These are phyloP conservation scores for Gallinago jamesoni DNA, from an alignment of 2,113 vertebrate genomes.

Conservation along the genomic window DNA sequence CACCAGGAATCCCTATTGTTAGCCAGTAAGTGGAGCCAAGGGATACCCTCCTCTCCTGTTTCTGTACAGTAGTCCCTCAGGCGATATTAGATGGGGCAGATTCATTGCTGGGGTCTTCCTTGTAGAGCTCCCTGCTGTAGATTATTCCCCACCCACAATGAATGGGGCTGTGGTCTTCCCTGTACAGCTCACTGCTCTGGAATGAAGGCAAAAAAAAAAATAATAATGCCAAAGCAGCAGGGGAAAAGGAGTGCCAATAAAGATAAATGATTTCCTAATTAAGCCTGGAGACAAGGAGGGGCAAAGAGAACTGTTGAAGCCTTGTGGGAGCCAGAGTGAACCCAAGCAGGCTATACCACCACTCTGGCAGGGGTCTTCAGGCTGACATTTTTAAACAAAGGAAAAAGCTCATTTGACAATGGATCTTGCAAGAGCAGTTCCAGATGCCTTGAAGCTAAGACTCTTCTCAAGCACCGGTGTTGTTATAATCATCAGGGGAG, in stretches of 20 bases:
- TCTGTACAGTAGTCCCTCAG: conserved; percentile 31
- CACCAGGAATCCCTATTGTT: conserved; percentile 67
- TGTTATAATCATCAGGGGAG: conserved; percentile 63
- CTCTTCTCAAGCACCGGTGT: conserved; percentile 63
- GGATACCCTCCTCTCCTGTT: conserved; percentile 36
- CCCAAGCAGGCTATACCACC: conserved; percentile 64
- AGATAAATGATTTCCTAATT: conserved; percentile 72
- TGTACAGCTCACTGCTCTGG: conserved; percentile 60
- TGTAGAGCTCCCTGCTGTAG: conserved; percentile 42
- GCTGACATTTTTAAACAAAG: conserved; percentile 72
- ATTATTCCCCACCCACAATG: conserved; percentile 66
- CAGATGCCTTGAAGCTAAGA: conserved; percentile 59
- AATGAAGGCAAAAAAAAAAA: conserved; percentile 53
- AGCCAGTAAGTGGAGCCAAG: conserved; percentile 52
- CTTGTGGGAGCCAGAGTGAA: conserved; percentile 65
- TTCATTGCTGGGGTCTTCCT: conserved; percentile 62
- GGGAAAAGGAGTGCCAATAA: conserved; percentile 64
- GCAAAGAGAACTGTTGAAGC: conserved; percentile 51
- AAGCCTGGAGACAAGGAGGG: conserved; percentile 69
- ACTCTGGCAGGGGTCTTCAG: conserved; percentile 67
- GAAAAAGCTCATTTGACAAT: conserved; percentile 65
- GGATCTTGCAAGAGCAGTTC: conserved; percentile 67
- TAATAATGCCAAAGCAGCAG: conserved; percentile 59
- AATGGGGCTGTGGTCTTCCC: conserved; percentile 70
- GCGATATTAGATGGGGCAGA: not conserved